Evolutionary conservation across 2,113 vertebrate species (phyloP).

Genomic region (Athene cunicularia): DNA sequence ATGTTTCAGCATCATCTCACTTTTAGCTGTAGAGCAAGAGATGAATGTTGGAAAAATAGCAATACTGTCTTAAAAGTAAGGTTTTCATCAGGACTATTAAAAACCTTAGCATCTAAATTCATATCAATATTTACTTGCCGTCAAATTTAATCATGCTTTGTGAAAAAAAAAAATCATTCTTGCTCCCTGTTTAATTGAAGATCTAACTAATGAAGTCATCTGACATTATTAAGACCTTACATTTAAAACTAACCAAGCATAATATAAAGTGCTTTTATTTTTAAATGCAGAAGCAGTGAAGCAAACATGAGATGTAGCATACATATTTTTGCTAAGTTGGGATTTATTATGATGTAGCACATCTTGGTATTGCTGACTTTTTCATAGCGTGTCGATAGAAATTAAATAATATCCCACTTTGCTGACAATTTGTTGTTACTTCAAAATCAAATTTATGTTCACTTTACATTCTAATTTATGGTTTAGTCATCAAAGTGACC

Average conservation of each 20-base stretch:
- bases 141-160: neutral
- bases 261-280: neutral
- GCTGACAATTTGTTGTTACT: constrained; percentile 49
- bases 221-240: neutral
- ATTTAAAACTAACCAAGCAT: neutral
- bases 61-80: neutral
- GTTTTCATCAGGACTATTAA: neutral
- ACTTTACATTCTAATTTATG: constrained; percentile 68
- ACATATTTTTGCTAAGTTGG: neutral
- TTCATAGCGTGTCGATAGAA: constrained; percentile 32
- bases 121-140: constrained; percentile 10
- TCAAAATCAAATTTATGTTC: constrained; percentile 60
- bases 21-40: neutral
- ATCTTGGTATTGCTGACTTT: constrained; percentile 49
- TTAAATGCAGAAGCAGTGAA: neutral
- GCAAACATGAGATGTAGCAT: neutral
- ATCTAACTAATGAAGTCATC: neutral
- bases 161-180: neutral
- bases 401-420: constrained; percentile 53
- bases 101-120: neutral
- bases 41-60: neutral
- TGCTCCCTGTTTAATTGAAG: constrained; percentile 13
- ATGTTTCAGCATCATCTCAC: neutral
- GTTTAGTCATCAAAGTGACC: constrained; percentile 70
- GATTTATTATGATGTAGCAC: constrained; percentile 19